A percentile compares a stretch with the other conserved stretches of the same genome.
phyloP scores from a whole-genome alignment of 2,113 vertebrate genomes.

The Piprites chloris region DNA sequence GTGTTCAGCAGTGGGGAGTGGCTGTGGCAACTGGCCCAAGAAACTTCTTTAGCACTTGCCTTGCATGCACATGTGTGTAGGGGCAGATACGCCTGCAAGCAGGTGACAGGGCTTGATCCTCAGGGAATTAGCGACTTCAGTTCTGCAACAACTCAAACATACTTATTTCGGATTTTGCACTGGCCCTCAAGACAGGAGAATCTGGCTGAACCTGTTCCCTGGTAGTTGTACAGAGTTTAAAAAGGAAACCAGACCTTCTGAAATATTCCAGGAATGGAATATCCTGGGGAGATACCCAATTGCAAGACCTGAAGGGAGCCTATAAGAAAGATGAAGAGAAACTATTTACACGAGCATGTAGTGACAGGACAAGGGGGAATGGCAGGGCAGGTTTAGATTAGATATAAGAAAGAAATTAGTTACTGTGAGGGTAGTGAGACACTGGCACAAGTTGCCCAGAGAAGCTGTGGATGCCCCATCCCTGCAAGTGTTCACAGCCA shows the following conservation, averaged over 20 bases:
- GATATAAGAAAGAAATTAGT: neutral
- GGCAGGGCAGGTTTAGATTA: neutral
- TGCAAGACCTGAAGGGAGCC: neutral
- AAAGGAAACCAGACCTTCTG: neutral
- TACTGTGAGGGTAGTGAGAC: neutral
- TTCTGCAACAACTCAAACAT: neutral
- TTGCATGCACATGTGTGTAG: rapidly evolving
- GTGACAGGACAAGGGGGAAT: neutral
- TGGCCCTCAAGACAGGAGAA: neutral
- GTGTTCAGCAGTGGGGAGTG: neutral
- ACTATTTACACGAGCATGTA: neutral
- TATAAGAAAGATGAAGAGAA: neutral
- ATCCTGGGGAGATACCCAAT: neutral
- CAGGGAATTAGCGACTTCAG: neutral
- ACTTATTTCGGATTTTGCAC: neutral
- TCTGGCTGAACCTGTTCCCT: neutral
- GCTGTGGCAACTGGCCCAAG: neutral
- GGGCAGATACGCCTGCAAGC: neutral
- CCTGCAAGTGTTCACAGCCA: neutral
- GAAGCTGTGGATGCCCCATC: neutral
- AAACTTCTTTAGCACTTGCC: neutral
- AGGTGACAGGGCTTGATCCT: neutral
- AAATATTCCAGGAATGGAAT: neutral
- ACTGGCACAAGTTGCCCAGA: neutral
- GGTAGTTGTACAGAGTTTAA: neutral